These are phyloP conservation scores for Mesoligia furuncula DNA, from an alignment of 2,888 invertebrate genomes.

Conservation along the genomic window DNA sequence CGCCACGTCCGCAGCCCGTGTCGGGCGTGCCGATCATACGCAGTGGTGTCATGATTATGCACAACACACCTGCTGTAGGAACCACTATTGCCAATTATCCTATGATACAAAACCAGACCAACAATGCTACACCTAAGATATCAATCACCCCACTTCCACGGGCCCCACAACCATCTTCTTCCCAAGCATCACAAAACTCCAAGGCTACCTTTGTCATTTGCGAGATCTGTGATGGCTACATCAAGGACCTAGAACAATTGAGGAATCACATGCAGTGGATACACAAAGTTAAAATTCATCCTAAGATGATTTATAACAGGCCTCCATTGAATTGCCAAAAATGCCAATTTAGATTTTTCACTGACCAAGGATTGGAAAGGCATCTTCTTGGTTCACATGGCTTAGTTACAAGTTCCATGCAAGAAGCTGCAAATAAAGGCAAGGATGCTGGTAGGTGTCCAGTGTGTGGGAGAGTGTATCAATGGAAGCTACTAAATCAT, in stretches of 20 bases:
- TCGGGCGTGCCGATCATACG: slow-evolving; percentile 88
- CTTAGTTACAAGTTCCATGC: slow-evolving; percentile 98
- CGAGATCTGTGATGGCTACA: slow-evolving; percentile 99
- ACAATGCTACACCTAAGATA: slow-evolving; percentile 95
- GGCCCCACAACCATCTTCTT: slow-evolving; percentile 89
- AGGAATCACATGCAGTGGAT: slow-evolving; percentile 99
- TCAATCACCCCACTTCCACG: slow-evolving; percentile 97
- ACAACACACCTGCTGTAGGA: slow-evolving; percentile 87
- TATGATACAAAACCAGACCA: slow-evolving; percentile 81
- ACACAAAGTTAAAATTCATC: slow-evolving; percentile 99
- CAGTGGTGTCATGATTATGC: slow-evolving; percentile 93
- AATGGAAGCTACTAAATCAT: slow-evolving; percentile 96
- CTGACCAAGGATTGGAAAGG: slow-evolving; percentile 98
- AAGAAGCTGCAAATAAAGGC: slow-evolving; percentile 98
- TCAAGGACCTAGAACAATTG: slow-evolving; percentile 98
- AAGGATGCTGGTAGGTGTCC: slow-evolving; percentile 98
- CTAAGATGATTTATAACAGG: slow-evolving; percentile 98
- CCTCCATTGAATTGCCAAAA: slow-evolving; percentile 99
- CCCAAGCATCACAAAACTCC: slow-evolving; percentile 81
- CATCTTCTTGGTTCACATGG: slow-evolving; percentile 98
- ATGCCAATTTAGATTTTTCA: slow-evolving; percentile 98
- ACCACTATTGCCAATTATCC: slow-evolving; percentile 86
- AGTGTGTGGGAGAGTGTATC: slow-evolving; percentile 96
- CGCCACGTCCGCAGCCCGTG: slow-evolving; percentile 79
- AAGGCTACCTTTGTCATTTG: slow-evolving; percentile 98